Base-by-base conservation (phyloP, 1,140 invertebrate species). In the Drosophila subpulchrella region DNA sequence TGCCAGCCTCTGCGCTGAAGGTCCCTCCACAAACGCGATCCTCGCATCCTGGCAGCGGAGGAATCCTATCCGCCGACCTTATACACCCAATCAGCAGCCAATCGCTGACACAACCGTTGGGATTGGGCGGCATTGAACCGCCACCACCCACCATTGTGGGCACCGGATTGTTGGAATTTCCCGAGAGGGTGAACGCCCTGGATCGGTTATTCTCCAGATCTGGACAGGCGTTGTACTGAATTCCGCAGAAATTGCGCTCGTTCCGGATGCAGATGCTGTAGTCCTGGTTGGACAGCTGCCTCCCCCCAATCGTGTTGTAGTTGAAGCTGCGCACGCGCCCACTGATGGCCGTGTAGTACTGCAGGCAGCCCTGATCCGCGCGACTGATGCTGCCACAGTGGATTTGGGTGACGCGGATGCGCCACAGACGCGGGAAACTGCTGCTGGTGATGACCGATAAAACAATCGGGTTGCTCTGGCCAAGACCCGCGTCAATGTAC, bases 261-360 rank as follows among this genome's bases (percentile, higher is more conserved):
- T 95, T 96, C 32, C 97, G 92, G 17, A 98, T 94, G 88, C 97
- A 98, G 53, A 97, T 95, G 59, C 96, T 96, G 91, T 98, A 98
- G 85, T 98, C 96, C 88, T 98, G 97, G 92, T 97, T 97, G 24
- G 96, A 97, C 1, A 98, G 93, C 84, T 98, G 97, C n/a, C 96
- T 92, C 0, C 97, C 97, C 1, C 92, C 93, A 0, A 93, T 92
- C 0, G 95, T 94, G 66, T 97, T 96, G 81, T 96, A 98, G 92
- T 98, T 98, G 91, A 96, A 98, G 3, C 96, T 97, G 11, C 94
- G 94, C 6, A 98, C 94, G 54, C 95, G 95, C 0, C 97, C 97
- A 20, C 96, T 95, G 0, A 97, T 95, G 0, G 96, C 96, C 0
- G 95, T 96, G 79, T 97, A 97, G 51, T 91, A 92, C 83, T 97